Base-by-base conservation (phyloP, 2,888 invertebrate genomes). In the Rhopalosiphum nymphaeae region DNA sequence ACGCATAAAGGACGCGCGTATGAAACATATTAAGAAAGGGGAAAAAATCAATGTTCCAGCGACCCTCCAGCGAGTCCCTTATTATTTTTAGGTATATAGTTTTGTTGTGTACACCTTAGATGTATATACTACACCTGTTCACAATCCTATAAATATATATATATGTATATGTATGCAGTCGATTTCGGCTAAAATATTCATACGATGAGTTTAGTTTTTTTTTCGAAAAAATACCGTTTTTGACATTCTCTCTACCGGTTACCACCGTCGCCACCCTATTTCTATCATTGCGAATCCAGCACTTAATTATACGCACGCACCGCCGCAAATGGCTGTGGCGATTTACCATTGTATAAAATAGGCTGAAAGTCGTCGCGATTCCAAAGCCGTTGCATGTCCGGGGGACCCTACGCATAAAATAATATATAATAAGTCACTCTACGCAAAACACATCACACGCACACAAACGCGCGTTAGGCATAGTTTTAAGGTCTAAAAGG, bases 21-120 rank as follows among this genome's bases (percentile, higher is more conserved):
- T 46, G 46, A 78, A 67, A 46, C 26, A 89, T 88, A 46, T 67
- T 91, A 49, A 89, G 89, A 93, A 88, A 89, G 78, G 92, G 92
- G 44, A 56, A 93, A 78, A 93, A 93, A 93, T 93, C 92, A 93
- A 93, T 93, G 92, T 93, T 89, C 88, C 92, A 89, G 92, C 92
- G 88, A 93, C 88, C 92, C 92, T 93, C 88, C 92, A 89, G 88
- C 56, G 29, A 93, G 89, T 89, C 42, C 53, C 36, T 42, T 89
- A 89, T 29, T 57, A 93, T 78, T 87, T 16, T 67, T 93, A 78
- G 42, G 42, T 42, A 36, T 91, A 78, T 56, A 57, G n/a, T 29
- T 42, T 42, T 84, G 44, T 29, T 29, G 26, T 91, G n/a, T 91
- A 53, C 44, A 89, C 90, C 46, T 78, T 36, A 46, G 11, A 46